These are phyloP conservation scores for Hesperophylax magnus DNA, from an alignment of 1,140 invertebrate genomes.

Conservation along the genomic window DNA sequence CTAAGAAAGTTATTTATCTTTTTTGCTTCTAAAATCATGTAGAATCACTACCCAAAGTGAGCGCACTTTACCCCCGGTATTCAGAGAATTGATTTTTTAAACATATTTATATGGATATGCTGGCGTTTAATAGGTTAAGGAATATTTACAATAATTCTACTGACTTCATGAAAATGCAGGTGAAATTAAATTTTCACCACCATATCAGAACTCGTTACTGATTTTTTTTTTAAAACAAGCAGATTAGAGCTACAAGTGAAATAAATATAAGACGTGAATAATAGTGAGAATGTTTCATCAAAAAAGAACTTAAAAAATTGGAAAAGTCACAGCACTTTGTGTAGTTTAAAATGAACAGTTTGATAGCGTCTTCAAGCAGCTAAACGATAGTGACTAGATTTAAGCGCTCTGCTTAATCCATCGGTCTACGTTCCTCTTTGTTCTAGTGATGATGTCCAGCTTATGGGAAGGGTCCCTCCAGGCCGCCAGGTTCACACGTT, in stretches of 20 bases:
- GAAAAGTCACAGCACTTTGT: neutral
- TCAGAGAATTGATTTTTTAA: no score
- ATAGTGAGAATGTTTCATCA: neutral
- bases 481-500: slow-evolving; percentile 65
- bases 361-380: neutral
- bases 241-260: neutral
- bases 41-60: no score
- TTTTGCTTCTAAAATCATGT: no score
- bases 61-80: no score
- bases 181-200: no score
- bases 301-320: neutral
- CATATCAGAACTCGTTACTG: neutral
- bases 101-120: no score
- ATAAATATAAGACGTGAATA: neutral
- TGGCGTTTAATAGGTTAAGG: no score
- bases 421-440: slow-evolving; percentile 60
- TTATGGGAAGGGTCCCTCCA: slow-evolving; percentile 65
- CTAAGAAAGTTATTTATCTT: no score
- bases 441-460: slow-evolving; percentile 66
- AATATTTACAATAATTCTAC: no score
- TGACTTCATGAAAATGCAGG: no score
- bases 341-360: neutral
- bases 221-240: no score
- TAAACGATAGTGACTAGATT: slow-evolving; percentile 32
- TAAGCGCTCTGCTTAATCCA: slow-evolving; percentile 60